Conservation (phyloP, 2,797 vertebrate species). For the Sebastes iracundus region DNA sequence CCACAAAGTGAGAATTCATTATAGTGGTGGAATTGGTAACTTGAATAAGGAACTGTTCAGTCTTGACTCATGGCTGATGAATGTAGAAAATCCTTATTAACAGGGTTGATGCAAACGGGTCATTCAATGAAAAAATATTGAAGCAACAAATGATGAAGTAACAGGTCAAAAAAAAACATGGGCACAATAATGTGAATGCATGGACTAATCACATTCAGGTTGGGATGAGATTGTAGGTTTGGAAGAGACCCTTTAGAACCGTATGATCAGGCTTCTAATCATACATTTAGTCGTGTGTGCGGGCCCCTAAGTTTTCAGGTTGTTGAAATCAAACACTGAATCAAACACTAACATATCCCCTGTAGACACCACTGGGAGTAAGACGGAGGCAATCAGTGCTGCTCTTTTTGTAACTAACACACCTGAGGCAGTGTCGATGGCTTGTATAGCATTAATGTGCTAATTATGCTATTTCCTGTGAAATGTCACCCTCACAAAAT, state of each 20-base stretch:
- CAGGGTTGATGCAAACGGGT: not conserved
- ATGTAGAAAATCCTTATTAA: not conserved
- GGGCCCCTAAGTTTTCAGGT: not conserved
- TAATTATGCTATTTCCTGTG: not conserved
- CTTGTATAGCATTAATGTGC: not conserved
- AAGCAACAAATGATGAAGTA: not conserved
- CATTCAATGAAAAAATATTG: not conserved
- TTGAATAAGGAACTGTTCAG: not conserved
- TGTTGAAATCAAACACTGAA: not conserved
- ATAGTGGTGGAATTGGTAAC: not conserved
- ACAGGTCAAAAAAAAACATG: too few species aligned
- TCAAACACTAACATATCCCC: not conserved
- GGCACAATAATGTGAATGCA: too few species aligned
- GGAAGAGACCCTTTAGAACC: not conserved
- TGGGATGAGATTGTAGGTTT: not conserved
- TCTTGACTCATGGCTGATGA: too few species aligned
- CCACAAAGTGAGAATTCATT: not conserved
- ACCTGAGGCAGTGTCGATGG: not conserved
- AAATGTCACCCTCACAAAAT: not conserved
- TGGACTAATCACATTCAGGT: not conserved
- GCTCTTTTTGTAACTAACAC: not conserved
- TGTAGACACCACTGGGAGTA: not conserved
- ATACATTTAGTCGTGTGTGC: not conserved
- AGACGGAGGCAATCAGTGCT: not conserved
- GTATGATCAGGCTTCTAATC: not conserved